These are phyloP conservation scores for Osmoderma eremita DNA, from an alignment of 2,888 invertebrate species.

Conservation along the genomic window DNA sequence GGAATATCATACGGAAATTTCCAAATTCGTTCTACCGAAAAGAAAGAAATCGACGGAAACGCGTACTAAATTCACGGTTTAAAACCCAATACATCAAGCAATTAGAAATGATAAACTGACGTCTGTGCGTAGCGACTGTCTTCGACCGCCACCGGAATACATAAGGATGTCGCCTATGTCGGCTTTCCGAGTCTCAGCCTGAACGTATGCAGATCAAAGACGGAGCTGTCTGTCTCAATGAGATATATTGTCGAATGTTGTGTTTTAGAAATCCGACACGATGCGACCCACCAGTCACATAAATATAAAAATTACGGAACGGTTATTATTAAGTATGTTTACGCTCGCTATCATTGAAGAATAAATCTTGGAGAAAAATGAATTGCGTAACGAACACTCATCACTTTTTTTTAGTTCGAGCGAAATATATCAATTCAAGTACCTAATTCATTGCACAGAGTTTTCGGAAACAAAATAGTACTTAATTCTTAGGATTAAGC, in stretches of 20 bases:
- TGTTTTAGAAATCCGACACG: slow-evolving; percentile 28
- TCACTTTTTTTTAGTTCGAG: too few species aligned
- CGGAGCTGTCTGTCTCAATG: slow-evolving; percentile 52
- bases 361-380: too few species aligned
- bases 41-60: not conserved
- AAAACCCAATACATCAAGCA: slow-evolving; percentile 52
- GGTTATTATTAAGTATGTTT: too few species aligned
- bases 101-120: slow-evolving; percentile 51
- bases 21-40: too few species aligned
- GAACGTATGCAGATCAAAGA: slow-evolving; percentile 49
- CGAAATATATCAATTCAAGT: too few species aligned
- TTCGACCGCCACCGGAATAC: slow-evolving; percentile 27
- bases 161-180: slow-evolving; percentile 24
- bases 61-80: slow-evolving; percentile 33
- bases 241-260: slow-evolving; percentile 38
- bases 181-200: slow-evolving; percentile 45
- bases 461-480: too few species aligned
- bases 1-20: too few species aligned
- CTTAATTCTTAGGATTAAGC: too few species aligned
- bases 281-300: slow-evolving; percentile 8
- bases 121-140: slow-evolving; percentile 40
- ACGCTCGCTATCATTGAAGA: too few species aligned
- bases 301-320: slow-evolving; percentile 6
- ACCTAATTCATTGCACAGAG: too few species aligned
- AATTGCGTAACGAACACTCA: too few species aligned